Conservation (phyloP, 2,888 invertebrate species). For the Ommatoiulus sabulosus region DNA sequence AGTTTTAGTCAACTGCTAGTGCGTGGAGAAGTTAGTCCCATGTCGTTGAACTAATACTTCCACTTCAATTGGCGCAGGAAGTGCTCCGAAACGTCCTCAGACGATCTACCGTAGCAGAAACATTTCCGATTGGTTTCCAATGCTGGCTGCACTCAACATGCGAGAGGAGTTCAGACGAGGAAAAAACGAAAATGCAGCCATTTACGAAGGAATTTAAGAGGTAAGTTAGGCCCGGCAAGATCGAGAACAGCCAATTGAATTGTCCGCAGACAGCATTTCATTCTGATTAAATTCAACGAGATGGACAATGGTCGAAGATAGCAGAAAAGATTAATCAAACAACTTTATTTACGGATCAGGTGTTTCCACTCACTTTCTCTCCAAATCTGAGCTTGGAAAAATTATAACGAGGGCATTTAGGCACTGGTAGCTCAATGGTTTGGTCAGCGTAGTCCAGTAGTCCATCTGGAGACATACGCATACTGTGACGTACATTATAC, state of each 20-base stretch:
- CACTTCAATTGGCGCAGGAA: constrained; percentile 32
- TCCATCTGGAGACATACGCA: too few relatives aligned
- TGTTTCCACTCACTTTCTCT: constrained; percentile 38
- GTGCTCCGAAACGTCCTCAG: constrained; percentile 45
- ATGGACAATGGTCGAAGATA: constrained; percentile 36
- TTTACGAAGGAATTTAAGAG: constrained; percentile 44
- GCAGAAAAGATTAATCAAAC: constrained; percentile 45
- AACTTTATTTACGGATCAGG: constrained; percentile 34
- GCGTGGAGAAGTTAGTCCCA: constrained; percentile 41
- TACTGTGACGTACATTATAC: too few relatives aligned
- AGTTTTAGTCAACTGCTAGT: constrained; percentile 47
- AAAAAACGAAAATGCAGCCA: constrained; percentile 38
- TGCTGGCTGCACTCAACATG: constrained; percentile 41
- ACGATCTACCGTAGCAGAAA: constrained; percentile 47
- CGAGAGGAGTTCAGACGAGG: neutral
- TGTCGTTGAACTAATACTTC: constrained; percentile 46
- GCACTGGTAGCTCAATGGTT: neutral
- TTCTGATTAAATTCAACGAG: constrained; percentile 45
- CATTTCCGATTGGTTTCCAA: constrained; percentile 41
- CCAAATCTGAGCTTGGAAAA: neutral
- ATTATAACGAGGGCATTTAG: neutral
- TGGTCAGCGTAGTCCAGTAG: neutral
- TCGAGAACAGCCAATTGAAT: constrained; percentile 35
- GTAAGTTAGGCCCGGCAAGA: constrained; percentile 7
- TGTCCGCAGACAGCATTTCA: constrained; percentile 41